Percentiles rank a stretch among this genome's conserved stretches.
phyloP scores from a whole-genome alignment of 2,797 vertebrate species.

The Galagoides demidoff region DNA sequence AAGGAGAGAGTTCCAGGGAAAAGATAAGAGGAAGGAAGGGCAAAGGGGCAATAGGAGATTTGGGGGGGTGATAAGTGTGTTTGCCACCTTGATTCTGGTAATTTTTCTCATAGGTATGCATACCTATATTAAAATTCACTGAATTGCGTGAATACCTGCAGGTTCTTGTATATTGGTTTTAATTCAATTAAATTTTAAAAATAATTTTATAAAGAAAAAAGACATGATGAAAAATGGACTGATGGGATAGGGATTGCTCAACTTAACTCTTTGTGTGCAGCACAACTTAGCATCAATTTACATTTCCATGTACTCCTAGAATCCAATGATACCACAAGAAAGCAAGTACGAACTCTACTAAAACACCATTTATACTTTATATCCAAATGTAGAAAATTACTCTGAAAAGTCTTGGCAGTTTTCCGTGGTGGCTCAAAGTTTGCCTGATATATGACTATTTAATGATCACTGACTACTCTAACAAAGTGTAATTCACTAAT shows the following conservation, averaged over 20 bases:
- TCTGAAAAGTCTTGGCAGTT: not conserved
- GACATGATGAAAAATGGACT: not conserved
- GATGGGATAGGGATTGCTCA: not conserved
- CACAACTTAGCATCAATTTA: not conserved
- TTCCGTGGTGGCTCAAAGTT: not conserved
- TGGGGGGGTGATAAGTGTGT: not conserved
- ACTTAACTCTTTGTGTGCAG: not conserved
- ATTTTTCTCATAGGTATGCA: not conserved
- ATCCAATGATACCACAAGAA: not conserved
- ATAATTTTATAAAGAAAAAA: not conserved
- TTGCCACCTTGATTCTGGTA: not conserved
- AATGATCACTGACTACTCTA: not conserved
- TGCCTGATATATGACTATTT: not conserved
- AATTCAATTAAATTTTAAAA: not conserved
- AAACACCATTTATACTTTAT: not conserved
- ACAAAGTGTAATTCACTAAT: not conserved
- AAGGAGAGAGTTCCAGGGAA: not conserved
- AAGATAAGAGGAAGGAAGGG: not conserved
- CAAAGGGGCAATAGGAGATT: not conserved
- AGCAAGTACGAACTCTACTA: not conserved
- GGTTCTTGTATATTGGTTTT: not conserved
- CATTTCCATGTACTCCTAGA: not conserved
- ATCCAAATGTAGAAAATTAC: not conserved
- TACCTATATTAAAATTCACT: not conserved
- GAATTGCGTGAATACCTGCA: not conserved